phyloP scores from a whole-genome alignment of 2,888 invertebrate genomes.

The Entomobrya proxima region DNA sequence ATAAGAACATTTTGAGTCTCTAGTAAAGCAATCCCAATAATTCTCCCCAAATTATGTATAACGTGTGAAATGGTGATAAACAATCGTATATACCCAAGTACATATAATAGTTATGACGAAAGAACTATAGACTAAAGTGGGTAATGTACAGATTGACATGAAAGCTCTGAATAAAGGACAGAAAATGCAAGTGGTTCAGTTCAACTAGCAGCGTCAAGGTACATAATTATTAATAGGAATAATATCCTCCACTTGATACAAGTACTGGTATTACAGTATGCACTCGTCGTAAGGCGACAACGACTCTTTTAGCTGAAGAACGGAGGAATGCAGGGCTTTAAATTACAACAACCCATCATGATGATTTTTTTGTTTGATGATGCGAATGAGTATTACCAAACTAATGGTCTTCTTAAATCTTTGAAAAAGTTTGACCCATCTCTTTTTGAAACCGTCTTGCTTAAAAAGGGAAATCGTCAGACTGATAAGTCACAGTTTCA shows the following conservation, averaged over 20 bases:
- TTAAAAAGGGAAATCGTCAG: conserved; percentile 57
- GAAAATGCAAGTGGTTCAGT: conserved; percentile 16
- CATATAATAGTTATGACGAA: background rate
- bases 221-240: conserved; percentile 37
- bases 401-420: conserved; percentile 54
- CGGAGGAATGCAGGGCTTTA: background rate
- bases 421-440: conserved; percentile 56
- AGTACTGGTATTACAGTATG: conserved; percentile 35
- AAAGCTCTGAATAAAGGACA: conserved; percentile 35
- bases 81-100: background rate
- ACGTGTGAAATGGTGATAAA: conserved; percentile 56
- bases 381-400: conserved; percentile 58
- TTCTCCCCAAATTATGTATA: conserved; percentile 54
- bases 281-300: background rate
- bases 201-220: conserved; percentile 25
- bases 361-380: conserved; percentile 57
- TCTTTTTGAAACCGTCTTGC: conserved; percentile 49
- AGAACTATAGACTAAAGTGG: background rate
- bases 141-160: no score
- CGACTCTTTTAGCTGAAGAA: background rate
- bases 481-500: conserved; percentile 45
- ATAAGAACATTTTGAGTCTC: background rate
- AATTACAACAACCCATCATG: conserved; percentile 39
- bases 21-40: conserved; percentile 17
- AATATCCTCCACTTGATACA: conserved; percentile 22